These are phyloP conservation scores for Craseonycteris thonglongyai DNA, from an alignment of 2,113 vertebrate genomes.

Conservation along the genomic window DNA sequence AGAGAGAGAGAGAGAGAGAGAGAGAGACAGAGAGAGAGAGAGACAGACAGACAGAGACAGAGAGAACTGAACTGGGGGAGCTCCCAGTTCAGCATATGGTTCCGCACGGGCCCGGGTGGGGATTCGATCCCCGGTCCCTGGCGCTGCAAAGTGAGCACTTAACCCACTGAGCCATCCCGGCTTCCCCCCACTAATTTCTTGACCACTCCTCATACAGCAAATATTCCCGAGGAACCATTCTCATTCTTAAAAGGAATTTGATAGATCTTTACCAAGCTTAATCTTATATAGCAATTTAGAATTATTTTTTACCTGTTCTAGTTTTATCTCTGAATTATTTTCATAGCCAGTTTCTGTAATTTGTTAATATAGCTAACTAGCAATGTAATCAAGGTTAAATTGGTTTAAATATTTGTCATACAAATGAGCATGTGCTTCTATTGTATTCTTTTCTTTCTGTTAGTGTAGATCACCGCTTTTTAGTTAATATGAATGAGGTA, in stretches of 20 bases:
- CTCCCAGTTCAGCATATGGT: no score
- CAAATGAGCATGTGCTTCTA: not conserved
- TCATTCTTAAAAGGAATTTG: not conserved
- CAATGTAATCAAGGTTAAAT: not conserved
- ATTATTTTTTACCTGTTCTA: not conserved
- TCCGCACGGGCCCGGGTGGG: no score
- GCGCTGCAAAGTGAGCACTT: no score
- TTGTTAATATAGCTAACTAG: not conserved
- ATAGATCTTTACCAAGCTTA: not conserved
- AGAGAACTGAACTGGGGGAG: no score
- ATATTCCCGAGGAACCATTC: not conserved
- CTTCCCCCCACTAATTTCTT: no score
- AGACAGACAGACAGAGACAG: no score
- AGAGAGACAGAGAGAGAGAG: no score
- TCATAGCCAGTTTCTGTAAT: not conserved
- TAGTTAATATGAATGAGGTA: not conserved
- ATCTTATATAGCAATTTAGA: not conserved
- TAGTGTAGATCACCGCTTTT: not conserved
- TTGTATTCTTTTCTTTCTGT: not conserved
- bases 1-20: no score
- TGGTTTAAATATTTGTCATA: slow-evolving; percentile 18
- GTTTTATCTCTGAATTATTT: slow-evolving; percentile 5
- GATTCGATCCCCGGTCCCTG: no score
- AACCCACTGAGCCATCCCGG: no score
- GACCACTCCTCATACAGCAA: no score